These are phyloP conservation scores for Cyanoramphus novaezelandiae DNA, from an alignment of 2,113 vertebrate genomes.

Conservation along the genomic window DNA sequence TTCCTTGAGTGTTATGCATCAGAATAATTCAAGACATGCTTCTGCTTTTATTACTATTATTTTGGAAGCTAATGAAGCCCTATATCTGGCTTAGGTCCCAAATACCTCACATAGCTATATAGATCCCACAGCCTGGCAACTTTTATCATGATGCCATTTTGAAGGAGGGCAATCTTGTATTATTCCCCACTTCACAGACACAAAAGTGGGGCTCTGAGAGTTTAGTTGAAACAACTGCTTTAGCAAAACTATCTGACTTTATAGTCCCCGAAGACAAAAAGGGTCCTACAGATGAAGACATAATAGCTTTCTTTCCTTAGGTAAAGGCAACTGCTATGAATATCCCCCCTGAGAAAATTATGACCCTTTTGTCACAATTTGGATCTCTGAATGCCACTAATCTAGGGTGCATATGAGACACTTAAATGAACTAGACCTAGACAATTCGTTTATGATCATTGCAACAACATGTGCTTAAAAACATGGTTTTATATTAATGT, in stretches of 20 bases:
- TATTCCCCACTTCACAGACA: background rate
- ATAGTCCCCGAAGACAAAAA: background rate
- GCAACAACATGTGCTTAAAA: background rate
- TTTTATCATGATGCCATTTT: rapidly evolving
- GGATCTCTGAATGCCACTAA: background rate
- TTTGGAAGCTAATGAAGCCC: background rate
- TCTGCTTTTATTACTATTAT: background rate
- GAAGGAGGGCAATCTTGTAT: background rate
- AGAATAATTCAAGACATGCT: background rate
- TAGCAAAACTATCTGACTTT: background rate
- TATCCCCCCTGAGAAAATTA: background rate
- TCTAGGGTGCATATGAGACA: rapidly evolving
- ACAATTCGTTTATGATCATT: background rate
- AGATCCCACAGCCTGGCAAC: background rate
- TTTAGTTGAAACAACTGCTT: background rate
- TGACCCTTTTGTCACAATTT: background rate
- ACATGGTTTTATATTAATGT: background rate
- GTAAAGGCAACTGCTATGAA: background rate
- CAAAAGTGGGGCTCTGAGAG: background rate
- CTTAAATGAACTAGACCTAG: background rate
- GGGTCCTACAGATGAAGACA: rapidly evolving
- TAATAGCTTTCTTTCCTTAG: background rate
- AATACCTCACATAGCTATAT: background rate
- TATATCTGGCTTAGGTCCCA: background rate
- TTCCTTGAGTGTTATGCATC: background rate